Percentiles rank a stretch among this genome's conserved stretches.
Evolutionary conservation across 2,113 vertebrate genomes (phyloP).

Genomic region (Xiphorhynchus elegans): DNA sequence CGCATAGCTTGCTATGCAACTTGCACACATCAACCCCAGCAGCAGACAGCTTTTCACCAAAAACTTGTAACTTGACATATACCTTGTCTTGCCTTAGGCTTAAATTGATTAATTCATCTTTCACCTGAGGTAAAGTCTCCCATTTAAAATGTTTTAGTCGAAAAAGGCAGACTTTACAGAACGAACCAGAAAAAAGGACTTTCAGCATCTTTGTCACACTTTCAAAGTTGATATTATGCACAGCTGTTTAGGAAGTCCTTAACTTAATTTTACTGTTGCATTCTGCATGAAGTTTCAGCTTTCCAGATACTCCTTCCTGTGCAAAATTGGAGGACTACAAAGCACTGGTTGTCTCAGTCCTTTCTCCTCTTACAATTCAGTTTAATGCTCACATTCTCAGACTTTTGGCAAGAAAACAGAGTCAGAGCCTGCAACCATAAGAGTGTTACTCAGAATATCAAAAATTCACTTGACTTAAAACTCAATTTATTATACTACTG

Average conservation of each 20-base stretch:
- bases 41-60: slow-evolving; percentile 48
- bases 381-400: background rate
- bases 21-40: slow-evolving; percentile 40
- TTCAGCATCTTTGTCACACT: background rate
- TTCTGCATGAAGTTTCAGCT: background rate
- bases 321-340: background rate
- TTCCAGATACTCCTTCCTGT: background rate
- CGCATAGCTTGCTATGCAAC: slow-evolving; percentile 40
- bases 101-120: slow-evolving; percentile 68
- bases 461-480: background rate
- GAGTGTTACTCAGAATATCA: background rate
- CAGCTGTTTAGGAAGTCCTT: background rate
- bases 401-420: background rate
- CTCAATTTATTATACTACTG: background rate
- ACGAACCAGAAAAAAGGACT: background rate
- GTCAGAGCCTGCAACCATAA: background rate
- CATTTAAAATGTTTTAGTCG: slow-evolving; percentile 50
- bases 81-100: slow-evolving; percentile 61
- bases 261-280: background rate
- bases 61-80: slow-evolving; percentile 53
- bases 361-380: background rate
- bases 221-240: background rate
- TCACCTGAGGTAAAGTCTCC: slow-evolving; percentile 38
- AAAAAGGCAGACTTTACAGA: slow-evolving; percentile 24
- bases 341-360: background rate